Percentiles rank a stretch among this genome's conserved stretches.
Conservation (phyloP, 2,888 invertebrate species). For the Timema podura region DNA sequence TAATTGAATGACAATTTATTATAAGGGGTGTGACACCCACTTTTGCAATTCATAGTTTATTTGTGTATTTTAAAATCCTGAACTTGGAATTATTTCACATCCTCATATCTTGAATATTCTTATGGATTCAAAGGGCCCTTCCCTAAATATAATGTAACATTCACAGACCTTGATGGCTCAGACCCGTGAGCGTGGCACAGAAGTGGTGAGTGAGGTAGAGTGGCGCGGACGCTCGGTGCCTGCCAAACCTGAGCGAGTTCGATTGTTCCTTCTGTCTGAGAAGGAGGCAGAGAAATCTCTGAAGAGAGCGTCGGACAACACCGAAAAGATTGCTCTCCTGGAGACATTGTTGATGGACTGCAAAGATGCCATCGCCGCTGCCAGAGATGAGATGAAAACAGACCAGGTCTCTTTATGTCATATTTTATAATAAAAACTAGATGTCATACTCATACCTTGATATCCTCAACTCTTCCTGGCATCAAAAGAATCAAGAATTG, state of each 20-base stretch:
- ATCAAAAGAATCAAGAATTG: no score
- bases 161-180: conserved; percentile 64
- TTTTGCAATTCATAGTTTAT: no score
- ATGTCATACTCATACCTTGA: no score
- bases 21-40: no score
- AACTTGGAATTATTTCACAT: no score
- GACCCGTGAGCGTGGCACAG: conserved; percentile 73
- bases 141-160: no score
- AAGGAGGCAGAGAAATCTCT: conserved; percentile 60
- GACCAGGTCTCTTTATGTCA: conserved; percentile 44
- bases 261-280: conserved; percentile 73
- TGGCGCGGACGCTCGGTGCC: conserved; percentile 86
- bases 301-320: conserved; percentile 39
- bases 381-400: conserved; percentile 74
- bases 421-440: no score
- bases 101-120: no score
- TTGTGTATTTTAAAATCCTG: no score
- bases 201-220: conserved; percentile 76
- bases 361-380: conserved; percentile 85
- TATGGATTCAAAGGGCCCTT: no score
- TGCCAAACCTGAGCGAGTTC: conserved; percentile 76
- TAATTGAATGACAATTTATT: no score
- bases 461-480: no score
- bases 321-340: conserved; percentile 73
- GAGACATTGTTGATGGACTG: conserved; percentile 92